Percentiles rank a stretch among this genome's conserved stretches.
These are phyloP conservation scores for Amphipoea lucens DNA, from an alignment of 2,888 invertebrate genomes.

Conservation along the genomic window DNA sequence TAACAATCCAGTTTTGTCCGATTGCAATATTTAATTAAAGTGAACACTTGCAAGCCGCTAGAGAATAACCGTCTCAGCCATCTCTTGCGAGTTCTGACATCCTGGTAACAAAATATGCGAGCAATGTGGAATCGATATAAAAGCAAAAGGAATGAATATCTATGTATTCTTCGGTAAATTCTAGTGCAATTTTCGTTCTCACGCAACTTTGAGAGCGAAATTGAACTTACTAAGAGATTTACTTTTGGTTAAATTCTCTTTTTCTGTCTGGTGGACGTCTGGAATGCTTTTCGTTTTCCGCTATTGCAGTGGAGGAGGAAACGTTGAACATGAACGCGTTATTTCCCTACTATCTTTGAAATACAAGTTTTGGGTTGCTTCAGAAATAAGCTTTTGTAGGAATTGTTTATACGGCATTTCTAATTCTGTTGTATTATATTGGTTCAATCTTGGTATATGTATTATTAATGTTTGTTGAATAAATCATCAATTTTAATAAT, in stretches of 20 bases:
- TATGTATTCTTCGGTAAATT: conserved; percentile 36
- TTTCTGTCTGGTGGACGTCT: conserved; percentile 59
- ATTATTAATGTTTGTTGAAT: neutral
- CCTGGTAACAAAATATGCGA: conserved; percentile 40
- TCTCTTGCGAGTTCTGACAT: conserved; percentile 26
- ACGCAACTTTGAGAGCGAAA: conserved; percentile 59
- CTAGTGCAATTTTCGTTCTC: conserved; percentile 54
- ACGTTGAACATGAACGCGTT: conserved; percentile 40
- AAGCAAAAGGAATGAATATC: conserved; percentile 34
- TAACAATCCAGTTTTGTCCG: conserved; percentile 42
- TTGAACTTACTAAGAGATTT: conserved; percentile 63
- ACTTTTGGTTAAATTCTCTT: conserved; percentile 62
- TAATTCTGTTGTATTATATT: conserved; percentile 5
- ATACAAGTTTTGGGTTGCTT: conserved; percentile 30
- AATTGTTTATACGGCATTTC: neutral
- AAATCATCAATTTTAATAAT: neutral
- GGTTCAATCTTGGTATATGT: neutral
- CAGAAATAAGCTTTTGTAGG: conserved; percentile 10
- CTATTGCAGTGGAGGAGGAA: conserved; percentile 45
- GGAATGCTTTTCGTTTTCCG: conserved; percentile 58
- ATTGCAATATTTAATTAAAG: conserved; percentile 57
- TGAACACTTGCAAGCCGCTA: conserved; percentile 7
- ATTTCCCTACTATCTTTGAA: conserved; percentile 27
- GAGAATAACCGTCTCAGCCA: conserved; percentile 19
- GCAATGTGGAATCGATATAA: conserved; percentile 29